These are phyloP conservation scores for Apistogramma diplotaenia DNA, from an alignment of 2,113 vertebrate species.

Conservation along the genomic window DNA sequence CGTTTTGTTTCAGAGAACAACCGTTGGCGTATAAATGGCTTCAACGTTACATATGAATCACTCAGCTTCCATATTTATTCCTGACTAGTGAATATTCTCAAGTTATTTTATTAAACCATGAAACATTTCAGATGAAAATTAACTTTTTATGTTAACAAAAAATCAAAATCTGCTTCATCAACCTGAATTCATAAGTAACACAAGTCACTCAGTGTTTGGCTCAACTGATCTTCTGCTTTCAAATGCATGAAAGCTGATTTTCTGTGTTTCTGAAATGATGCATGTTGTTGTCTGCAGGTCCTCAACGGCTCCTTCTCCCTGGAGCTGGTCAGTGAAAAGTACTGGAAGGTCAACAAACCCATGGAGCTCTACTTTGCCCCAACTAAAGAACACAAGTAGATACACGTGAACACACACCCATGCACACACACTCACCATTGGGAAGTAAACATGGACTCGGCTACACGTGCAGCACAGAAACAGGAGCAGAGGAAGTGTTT, in stretches of 20 bases:
- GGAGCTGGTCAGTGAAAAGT: slow-evolving; percentile 99
- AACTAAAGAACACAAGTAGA: slow-evolving; percentile 98
- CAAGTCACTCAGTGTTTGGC: too few relatives aligned
- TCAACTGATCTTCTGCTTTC: too few relatives aligned
- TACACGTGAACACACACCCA: background rate
- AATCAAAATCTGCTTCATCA: too few relatives aligned
- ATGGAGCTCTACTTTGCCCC: slow-evolving; percentile 99
- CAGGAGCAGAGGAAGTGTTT: slow-evolving; percentile 15
- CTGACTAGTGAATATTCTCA: too few relatives aligned
- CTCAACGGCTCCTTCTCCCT: slow-evolving; percentile 97
- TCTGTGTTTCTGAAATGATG: background rate
- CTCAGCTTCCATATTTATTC: too few relatives aligned
- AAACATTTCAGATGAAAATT: too few relatives aligned
- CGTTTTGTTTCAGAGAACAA: too few relatives aligned
- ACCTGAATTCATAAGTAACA: too few relatives aligned
- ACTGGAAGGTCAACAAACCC: slow-evolving; percentile 99
- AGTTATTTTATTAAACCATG: too few relatives aligned
- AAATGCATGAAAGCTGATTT: rapidly evolving
- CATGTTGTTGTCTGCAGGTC: slow-evolving; percentile 74
- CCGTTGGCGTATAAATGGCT: too few relatives aligned
- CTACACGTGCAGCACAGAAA: slow-evolving; percentile 9
- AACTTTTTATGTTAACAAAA: too few relatives aligned
- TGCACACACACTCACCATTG: background rate
- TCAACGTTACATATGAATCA: too few relatives aligned
- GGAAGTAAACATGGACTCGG: slow-evolving; percentile 44